Evolutionary conservation across 2,888 invertebrate species (phyloP), one percentile per base, ranked within the genome.

Genomic region (Sarcophaga caerulescens): DNA sequence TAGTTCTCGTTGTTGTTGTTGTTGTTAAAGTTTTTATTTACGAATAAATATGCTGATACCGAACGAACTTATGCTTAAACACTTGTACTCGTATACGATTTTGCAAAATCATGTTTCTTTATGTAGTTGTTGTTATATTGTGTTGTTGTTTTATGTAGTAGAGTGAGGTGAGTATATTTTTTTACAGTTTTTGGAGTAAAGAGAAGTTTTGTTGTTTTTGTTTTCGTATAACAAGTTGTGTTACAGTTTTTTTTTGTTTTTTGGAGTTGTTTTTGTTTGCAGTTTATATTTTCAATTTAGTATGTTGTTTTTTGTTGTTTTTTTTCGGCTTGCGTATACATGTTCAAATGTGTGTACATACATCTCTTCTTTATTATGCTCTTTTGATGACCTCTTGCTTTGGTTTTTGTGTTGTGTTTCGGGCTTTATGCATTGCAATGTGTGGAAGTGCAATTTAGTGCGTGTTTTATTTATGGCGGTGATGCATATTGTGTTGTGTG

Each of bases 11-110:
- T 17, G 3, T 66, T 57, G 57, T n/a, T 60, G 70, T 1, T 14
- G 19, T 63, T 81, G 62, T n/a, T 47, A 65, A 12, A 79, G 57
- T 78, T 14, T 70, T 14, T n/a, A n/a, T 69, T 25, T 63, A 52
- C 21, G 60, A 21, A 14, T 59, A 76, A 66, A 47, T 63, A 23
- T 23, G 44, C 35, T 35, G 35, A 35, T 35, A 35, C 0, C 35
- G 35, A 35, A 35, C 35, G 8, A 35, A 35, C 35, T 35, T 35
- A 35, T 35, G 35, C 35, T 35, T 10, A 35, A 35, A 10, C 35
- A 35, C 35, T 35, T 35, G 35, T 35, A 35, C 35, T 35, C 10
- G 35, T 35, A 35, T 35, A 35, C 35, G 35, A 10, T 52, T 52
- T 52, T 52, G 17, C 52, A 52, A 52, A 52, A 52, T 52, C 52